A percentile compares a stretch with the other conserved stretches of the same genome.
Evolutionary conservation across 2,113 vertebrate species (phyloP).

Genomic region (Rhinogobius similis): DNA sequence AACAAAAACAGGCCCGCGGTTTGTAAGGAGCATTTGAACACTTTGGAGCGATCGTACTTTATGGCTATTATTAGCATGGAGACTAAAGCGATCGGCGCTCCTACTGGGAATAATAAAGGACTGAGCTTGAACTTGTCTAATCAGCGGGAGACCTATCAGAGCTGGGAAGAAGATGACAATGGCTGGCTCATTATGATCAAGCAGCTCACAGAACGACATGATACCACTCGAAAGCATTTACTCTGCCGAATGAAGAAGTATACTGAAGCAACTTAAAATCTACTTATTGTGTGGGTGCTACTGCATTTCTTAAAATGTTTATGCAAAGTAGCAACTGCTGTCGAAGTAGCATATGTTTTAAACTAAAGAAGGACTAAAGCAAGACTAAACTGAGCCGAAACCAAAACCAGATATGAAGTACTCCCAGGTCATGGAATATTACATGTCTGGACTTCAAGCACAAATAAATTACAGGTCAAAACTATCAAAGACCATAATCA

Average conservation of each 20-base stretch:
- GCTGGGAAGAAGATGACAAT: conserved; percentile 28
- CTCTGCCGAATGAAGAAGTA: conserved; percentile 14
- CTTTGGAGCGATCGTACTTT: conserved; percentile 65
- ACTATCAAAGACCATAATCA: too few species aligned
- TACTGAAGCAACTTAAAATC: not conserved
- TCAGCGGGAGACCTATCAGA: conserved; percentile 52
- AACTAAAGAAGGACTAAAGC: not conserved
- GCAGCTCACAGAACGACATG: conserved; percentile 25
- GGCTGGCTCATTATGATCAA: conserved; percentile 49
- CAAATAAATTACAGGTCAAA: too few species aligned
- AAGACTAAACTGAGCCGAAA: not conserved
- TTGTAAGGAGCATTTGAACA: conserved; percentile 68
- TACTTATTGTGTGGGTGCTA: not conserved
- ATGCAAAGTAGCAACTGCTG: not conserved
- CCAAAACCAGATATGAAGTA: too few species aligned
- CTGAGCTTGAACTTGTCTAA: conserved; percentile 57
- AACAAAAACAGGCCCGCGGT: conserved; percentile 64
- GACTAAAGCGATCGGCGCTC: conserved; percentile 42
- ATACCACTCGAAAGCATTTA: conserved; percentile 26
- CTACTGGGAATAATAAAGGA: conserved; percentile 55
- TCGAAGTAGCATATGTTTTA: not conserved
- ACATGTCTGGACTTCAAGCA: too few species aligned
- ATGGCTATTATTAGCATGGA: conserved; percentile 62
- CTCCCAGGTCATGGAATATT: too few species aligned
- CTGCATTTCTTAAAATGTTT: not conserved